These are phyloP conservation scores for Caenorhabditis imperialis DNA, from an alignment of 2,888 invertebrate genomes.

Conservation along the genomic window DNA sequence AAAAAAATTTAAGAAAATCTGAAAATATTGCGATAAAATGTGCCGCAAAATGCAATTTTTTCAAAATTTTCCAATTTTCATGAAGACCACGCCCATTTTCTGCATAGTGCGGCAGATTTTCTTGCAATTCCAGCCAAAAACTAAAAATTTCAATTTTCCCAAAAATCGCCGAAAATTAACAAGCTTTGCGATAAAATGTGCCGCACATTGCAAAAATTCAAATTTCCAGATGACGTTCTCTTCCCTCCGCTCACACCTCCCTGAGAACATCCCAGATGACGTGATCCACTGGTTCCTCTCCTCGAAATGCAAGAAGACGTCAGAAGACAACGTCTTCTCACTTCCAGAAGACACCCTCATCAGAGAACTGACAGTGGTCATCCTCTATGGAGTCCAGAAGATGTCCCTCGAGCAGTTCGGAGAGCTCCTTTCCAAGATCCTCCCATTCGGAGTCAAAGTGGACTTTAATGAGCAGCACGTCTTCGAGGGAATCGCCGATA, in stretches of 20 bases:
- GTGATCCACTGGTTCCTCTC: conserved; percentile 38
- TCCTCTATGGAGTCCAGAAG: conserved; percentile 18
- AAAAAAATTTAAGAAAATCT: too few species aligned
- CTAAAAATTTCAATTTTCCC: neutral
- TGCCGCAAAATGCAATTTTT: neutral
- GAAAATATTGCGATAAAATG: too few species aligned
- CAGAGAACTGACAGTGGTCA: conserved; percentile 31
- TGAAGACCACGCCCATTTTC: conserved; percentile 4
- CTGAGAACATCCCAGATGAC: conserved; percentile 30
- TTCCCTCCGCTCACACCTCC: conserved; percentile 12
- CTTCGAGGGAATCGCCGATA: conserved; percentile 37
- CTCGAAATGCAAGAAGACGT: conserved; percentile 6
- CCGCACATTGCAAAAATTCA: too few species aligned
- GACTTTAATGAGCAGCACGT: neutral
- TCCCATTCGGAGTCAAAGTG: conserved; percentile 32
- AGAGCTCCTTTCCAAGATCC: conserved; percentile 20
- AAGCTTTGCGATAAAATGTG: too few species aligned
- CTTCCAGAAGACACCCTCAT: conserved; percentile 9
- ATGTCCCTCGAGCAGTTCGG: conserved; percentile 28
- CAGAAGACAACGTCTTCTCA: neutral
- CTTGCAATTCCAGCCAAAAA: conserved; percentile 24
- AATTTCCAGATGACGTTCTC: conserved; percentile 18
- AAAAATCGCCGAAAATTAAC: too few species aligned
- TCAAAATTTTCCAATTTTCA: neutral
- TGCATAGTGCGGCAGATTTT: too few species aligned